These are phyloP conservation scores for Leptobrachium ailaonicum DNA, from an alignment of 2,113 vertebrate genomes.

Conservation along the genomic window DNA sequence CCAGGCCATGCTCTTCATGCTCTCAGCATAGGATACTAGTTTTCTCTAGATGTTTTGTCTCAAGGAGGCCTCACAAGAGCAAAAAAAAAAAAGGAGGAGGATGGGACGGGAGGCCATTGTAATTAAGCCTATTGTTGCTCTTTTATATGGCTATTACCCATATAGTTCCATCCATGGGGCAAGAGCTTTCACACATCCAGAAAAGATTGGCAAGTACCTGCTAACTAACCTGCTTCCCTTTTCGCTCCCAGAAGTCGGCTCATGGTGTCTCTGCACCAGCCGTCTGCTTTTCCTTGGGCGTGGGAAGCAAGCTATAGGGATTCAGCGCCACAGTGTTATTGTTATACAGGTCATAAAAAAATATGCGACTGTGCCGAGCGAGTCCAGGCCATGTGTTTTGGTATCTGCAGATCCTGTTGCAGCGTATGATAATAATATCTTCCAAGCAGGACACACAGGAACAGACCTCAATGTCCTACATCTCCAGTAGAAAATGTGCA, in stretches of 20 bases:
- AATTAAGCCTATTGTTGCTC: constrained; percentile 67
- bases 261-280: constrained; percentile 52
- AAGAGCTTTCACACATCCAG: constrained; percentile 64
- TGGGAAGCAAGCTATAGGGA: neutral
- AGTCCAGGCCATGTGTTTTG: too few species aligned
- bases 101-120: constrained; percentile 62
- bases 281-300: constrained; percentile 68
- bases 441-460: too few species aligned
- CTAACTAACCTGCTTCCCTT: constrained; percentile 78
- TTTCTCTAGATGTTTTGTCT: constrained; percentile 6
- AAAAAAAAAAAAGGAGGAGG: constrained; percentile 32
- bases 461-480: too few species aligned
- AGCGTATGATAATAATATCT: too few species aligned
- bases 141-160: constrained; percentile 82
- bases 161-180: constrained; percentile 57
- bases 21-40: neutral
- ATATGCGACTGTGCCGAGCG: too few species aligned
- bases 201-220: constrained; percentile 80
- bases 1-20: neutral
- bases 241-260: constrained; percentile 73
- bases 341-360: neutral
- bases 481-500: too few species aligned
- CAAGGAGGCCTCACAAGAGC: neutral
- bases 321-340: neutral
- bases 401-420: too few species aligned